Percentiles rank a stretch among this genome's conserved stretches.
Evolutionary conservation across 1,140 invertebrate genomes (phyloP).

Genomic region (Diachasmimorpha longicaudata): DNA sequence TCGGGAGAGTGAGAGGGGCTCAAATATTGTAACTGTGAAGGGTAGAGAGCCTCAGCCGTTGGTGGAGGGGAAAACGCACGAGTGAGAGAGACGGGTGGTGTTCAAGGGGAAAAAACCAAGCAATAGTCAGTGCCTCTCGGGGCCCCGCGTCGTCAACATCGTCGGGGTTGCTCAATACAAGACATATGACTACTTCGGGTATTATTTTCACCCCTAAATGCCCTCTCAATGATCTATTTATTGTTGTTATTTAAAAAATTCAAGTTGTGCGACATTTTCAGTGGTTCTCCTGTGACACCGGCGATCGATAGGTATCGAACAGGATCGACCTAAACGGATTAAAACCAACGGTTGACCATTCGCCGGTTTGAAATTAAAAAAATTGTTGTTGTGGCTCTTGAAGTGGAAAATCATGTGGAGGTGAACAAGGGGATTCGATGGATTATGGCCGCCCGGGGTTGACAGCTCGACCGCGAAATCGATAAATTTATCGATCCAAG

Average conservation of each 20-base stretch:
- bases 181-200: not conserved
- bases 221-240: no score
- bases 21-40: not conserved
- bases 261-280: no score
- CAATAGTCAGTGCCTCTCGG: constrained; percentile 52
- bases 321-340: no score
- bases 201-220: no score
- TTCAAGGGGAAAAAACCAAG: constrained; percentile 9
- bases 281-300: no score
- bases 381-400: no score
- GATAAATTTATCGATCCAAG: not conserved
- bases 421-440: not conserved
- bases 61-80: not conserved
- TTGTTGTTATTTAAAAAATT: not conserved
- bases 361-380: no score
- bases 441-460: not conserved
- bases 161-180: constrained; percentile 42
- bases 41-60: not conserved
- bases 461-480: not conserved
- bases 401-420: no score
- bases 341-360: no score
- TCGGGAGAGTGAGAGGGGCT: not conserved
- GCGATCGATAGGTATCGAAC: no score
- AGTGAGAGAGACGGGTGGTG: not conserved
- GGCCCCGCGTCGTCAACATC: constrained; percentile 53